Base-by-base conservation (phyloP, 1,140 invertebrate genomes). In the Eueides isabella region DNA sequence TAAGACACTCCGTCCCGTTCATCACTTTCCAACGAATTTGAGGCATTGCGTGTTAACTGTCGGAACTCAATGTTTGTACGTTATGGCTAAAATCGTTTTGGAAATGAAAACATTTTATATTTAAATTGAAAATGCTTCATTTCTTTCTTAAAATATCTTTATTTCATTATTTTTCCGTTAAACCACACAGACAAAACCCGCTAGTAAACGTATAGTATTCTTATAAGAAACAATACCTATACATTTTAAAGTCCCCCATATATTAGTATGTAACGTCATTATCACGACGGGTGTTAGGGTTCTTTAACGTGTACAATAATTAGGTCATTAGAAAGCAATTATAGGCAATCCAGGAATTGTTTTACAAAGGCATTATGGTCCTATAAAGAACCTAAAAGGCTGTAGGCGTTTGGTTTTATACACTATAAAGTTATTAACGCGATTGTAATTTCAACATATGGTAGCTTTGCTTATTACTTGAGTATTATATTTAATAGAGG, bases 321-420 rank as follows among this genome's bases (percentile, higher is more conserved):
- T 55, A 55, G 16, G 48, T 55, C 48, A 55, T 55, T 55, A 55
- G 48, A 11, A 55, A 26, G 48, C 48, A 55, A 55, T 55, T 55
- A 55, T 0, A 55, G 48, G 48, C 48, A 55, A 55, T 55, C 48
- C 48, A 55, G 48, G 48, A 23, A 55, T 55, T 55, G 48, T 55
- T 55, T 55, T 55, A 55, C 23, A 55, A 23, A 55, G 48, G 9
- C 48, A 26, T 55, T 23, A 55, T 55, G 0, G 48, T 26, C 48
- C 48, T 23, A 55, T 55, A 55, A 55, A 55, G 48, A 55, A 55
- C 11, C 48, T 55, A 12, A 55, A 44, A 55, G 23, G 48, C n/a
- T 55, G 23, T 23, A 23, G 48, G 48, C 48, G 48, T 26, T 55
- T 26, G 48, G 48, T 23, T 55, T 55, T 55, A 55, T 55, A 26